Percentiles rank a stretch among this genome's conserved stretches.
Evolutionary conservation across 1,140 invertebrate species (phyloP).

Genomic region (Listronotus oregonensis): DNA sequence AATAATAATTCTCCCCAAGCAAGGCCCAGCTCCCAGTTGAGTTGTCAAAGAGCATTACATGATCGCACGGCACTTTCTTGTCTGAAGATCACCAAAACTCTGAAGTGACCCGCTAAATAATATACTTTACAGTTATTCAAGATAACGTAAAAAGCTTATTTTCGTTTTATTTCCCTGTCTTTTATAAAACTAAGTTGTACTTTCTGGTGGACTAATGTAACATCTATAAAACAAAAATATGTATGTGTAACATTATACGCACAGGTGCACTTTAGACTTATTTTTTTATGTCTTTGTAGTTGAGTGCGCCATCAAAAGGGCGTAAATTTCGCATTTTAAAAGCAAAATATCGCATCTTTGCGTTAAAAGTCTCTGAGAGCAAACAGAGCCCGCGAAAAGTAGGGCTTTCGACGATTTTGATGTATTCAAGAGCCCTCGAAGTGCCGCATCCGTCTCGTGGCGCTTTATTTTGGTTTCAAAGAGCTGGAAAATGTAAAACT

Average conservation of each 20-base stretch:
- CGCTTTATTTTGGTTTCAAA: slow-evolving; percentile 39
- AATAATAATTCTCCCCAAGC: too few relatives aligned
- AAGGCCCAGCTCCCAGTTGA: too few relatives aligned
- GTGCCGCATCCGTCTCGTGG: slow-evolving; percentile 35
- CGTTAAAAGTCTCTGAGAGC: slow-evolving; percentile 37
- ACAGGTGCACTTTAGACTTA: slow-evolving; percentile 25
- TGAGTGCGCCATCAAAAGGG: slow-evolving; percentile 36
- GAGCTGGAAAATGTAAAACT: slow-evolving; percentile 37
- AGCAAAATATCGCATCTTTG: slow-evolving; percentile 35
- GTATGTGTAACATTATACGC: slow-evolving; percentile 19
- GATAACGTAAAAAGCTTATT: too few relatives aligned
- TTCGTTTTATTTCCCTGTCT: too few relatives aligned
- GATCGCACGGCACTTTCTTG: too few relatives aligned
- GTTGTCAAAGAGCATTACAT: too few relatives aligned
- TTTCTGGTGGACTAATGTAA: too few relatives aligned
- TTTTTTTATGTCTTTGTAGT: slow-evolving; percentile 26
- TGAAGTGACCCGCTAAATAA: too few relatives aligned
- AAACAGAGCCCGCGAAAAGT: slow-evolving; percentile 36
- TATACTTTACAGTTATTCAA: too few relatives aligned
- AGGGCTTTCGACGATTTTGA: slow-evolving; percentile 37
- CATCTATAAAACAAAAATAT: slow-evolving; percentile 4
- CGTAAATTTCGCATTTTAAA: slow-evolving; percentile 36
- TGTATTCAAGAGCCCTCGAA: slow-evolving; percentile 37
- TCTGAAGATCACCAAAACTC: too few relatives aligned
- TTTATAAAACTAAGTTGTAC: too few relatives aligned